Conservation (phyloP, 2,797 vertebrate genomes). For the Pangasius krempfi region DNA sequence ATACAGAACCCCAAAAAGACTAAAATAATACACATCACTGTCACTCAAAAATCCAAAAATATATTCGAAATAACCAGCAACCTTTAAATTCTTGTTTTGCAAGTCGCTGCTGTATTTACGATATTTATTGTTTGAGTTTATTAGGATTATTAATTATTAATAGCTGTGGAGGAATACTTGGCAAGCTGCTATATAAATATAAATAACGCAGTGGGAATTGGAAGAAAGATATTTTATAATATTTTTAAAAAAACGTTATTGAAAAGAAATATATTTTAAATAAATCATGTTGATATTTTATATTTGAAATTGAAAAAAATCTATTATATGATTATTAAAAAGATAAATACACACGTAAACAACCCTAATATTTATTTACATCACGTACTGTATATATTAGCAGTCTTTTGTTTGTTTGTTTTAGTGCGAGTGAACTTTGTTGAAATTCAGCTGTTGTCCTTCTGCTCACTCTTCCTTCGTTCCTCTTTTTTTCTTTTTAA, state of each 20-base stretch:
- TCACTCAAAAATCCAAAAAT: neutral
- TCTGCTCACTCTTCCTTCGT: neutral
- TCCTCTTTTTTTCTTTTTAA: neutral
- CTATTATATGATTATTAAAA: neutral
- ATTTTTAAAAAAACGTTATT: neutral
- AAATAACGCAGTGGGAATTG: neutral
- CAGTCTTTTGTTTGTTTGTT: neutral
- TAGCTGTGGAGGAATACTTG: neutral
- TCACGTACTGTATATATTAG: too few relatives aligned
- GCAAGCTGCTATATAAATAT: neutral
- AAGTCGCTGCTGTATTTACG: neutral
- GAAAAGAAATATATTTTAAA: neutral
- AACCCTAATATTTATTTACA: neutral
- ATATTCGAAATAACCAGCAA: neutral
- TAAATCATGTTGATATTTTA: neutral
- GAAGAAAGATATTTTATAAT: neutral
- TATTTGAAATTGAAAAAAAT: neutral
- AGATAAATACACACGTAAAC: neutral
- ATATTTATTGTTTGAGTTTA: neutral
- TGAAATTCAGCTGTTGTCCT: neutral
- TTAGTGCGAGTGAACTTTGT: neutral
- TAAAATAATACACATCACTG: neutral
- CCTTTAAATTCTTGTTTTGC: neutral
- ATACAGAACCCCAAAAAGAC: neutral
- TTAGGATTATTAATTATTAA: neutral